Evolutionary conservation across 1,140 invertebrate genomes (phyloP).

Genomic region (Babylonia areolata): DNA sequence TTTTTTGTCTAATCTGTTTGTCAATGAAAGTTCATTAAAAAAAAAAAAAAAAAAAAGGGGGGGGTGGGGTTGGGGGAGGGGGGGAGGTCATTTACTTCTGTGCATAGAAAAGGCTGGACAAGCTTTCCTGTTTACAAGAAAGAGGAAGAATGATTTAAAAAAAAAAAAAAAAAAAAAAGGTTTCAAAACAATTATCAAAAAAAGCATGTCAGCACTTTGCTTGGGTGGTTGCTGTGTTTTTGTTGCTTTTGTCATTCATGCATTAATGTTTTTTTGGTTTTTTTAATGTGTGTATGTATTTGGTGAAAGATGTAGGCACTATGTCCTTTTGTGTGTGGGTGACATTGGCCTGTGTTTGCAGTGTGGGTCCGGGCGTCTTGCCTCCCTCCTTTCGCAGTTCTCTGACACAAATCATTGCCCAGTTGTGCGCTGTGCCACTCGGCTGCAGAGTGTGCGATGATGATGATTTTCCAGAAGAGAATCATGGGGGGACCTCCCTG

Average conservation of each 20-base stretch:
- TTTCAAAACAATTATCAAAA: neutral
- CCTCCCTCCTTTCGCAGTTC: conserved; percentile 36
- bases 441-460: conserved; percentile 27
- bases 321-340: conserved; percentile 18
- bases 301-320: neutral
- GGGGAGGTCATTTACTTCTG: too few relatives aligned
- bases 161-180: neutral
- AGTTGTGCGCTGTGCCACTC: too few relatives aligned
- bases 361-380: conserved; percentile 22
- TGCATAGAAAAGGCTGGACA: too few relatives aligned
- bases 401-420: conserved; percentile 42
- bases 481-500: conserved; percentile 26
- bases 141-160: neutral
- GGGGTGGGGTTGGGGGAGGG: too few relatives aligned
- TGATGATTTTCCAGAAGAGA: conserved; percentile 37
- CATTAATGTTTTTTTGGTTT: too few relatives aligned
- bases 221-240: neutral
- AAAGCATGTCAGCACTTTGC: neutral
- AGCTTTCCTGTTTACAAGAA: too few relatives aligned
- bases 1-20: too few relatives aligned
- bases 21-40: too few relatives aligned
- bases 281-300: too few relatives aligned
- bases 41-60: too few relatives aligned
- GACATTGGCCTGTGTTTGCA: conserved; percentile 37
- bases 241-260: neutral